Evolutionary conservation across 2,888 invertebrate genomes (phyloP).

Genomic region (Eueremaeus valkanovi): DNA sequence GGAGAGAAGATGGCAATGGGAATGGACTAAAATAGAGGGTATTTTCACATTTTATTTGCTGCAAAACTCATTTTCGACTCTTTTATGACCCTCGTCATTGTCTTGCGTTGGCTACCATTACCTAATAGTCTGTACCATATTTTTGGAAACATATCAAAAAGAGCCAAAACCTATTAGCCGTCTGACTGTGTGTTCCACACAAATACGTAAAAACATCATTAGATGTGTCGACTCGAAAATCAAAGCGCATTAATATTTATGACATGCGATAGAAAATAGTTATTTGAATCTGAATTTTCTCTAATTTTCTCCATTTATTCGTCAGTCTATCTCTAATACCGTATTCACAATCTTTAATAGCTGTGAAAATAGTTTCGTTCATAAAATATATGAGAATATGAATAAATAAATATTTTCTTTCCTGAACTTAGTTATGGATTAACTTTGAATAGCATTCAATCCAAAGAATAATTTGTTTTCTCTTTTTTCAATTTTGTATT

Average conservation of each 20-base stretch:
- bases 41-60: neutral
- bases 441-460: neutral
- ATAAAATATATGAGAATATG: neutral
- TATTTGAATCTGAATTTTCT: neutral
- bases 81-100: neutral
- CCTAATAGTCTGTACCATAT: neutral
- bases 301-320: too few relatives aligned
- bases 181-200: neutral
- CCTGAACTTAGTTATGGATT: neutral
- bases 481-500: neutral
- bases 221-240: neutral
- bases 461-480: neutral
- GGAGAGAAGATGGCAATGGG: neutral
- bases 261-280: neutral
- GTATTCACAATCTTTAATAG: neutral
- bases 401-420: neutral
- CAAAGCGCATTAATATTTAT: slow-evolving; percentile 5
- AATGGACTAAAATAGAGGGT: neutral
- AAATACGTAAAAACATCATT: neutral
- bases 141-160: neutral
- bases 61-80: too few relatives aligned
- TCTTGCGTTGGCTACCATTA: neutral
- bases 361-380: neutral
- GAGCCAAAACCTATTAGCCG: neutral
- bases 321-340: too few relatives aligned